A percentile compares a stretch with the other conserved stretches of the same genome.
Conservation (phyloP, 2,888 invertebrate species). For the Phyllotreta cruciferae region DNA sequence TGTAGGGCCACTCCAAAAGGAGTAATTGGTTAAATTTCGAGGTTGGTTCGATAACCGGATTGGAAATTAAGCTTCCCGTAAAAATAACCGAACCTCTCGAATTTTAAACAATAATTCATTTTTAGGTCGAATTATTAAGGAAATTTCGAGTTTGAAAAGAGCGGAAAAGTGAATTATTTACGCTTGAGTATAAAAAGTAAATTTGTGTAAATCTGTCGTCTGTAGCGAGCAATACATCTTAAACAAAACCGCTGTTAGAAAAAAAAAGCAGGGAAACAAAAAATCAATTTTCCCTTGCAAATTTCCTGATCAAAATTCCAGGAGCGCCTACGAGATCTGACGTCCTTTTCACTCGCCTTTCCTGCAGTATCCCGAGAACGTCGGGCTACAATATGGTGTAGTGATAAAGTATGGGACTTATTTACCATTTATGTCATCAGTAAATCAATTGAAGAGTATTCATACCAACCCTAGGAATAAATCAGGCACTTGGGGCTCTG, state of each 20-base stretch:
- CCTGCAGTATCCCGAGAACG: constrained; percentile 1
- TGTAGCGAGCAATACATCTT: too few relatives aligned
- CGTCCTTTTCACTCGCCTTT: not conserved
- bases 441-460: constrained; percentile 30
- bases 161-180: too few relatives aligned
- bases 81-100: not conserved
- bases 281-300: constrained; percentile 7
- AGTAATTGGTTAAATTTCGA: constrained; percentile 6
- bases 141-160: too few relatives aligned
- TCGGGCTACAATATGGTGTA: constrained; percentile 23
- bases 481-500: constrained; percentile 38
- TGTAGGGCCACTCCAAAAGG: constrained; percentile 4
- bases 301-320: constrained; percentile 1
- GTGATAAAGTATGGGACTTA: constrained; percentile 29
- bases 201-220: too few relatives aligned
- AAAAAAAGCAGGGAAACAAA: constrained; percentile 1
- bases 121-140: too few relatives aligned
- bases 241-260: too few relatives aligned
- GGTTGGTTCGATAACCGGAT: not conserved
- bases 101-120: too few relatives aligned
- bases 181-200: too few relatives aligned
- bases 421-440: constrained; percentile 31
- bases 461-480: constrained; percentile 39
- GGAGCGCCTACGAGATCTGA: not conserved
- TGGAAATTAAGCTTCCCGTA: not conserved